Evolutionary conservation across 2,113 vertebrate genomes (phyloP).

Genomic region (Leptobrachium ailaonicum): DNA sequence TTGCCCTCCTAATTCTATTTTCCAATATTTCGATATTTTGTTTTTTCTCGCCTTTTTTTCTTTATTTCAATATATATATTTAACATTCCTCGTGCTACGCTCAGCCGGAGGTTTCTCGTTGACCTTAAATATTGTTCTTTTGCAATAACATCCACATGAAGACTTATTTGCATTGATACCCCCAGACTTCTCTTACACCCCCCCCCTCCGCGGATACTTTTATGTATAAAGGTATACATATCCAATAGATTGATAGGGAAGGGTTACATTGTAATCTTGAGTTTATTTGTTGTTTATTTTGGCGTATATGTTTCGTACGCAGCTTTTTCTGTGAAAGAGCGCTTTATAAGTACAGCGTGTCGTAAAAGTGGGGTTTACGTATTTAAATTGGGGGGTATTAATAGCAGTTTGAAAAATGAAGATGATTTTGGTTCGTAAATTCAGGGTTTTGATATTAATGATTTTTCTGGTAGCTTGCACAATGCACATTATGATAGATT

Average conservation of each 20-base stretch:
- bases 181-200: too few species aligned
- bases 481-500: conserved; percentile 91
- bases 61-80: conserved; percentile 26
- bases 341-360: conserved; percentile 4
- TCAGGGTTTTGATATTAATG: conserved; percentile 87
- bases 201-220: not conserved
- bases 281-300: not conserved
- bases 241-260: conserved; percentile 52
- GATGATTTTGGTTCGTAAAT: conserved; percentile 90
- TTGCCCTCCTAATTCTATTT: conserved; percentile 25
- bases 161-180: not conserved
- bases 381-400: not conserved
- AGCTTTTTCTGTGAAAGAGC: conserved; percentile 53
- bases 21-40: not conserved
- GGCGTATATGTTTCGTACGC: not conserved
- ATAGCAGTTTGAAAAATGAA: conserved; percentile 65
- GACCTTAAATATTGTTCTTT: conserved; percentile 21
- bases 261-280: conserved; percentile 59
- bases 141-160: conserved; percentile 50
- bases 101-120: not conserved
- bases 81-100: conserved; percentile 43
- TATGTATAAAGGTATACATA: conserved; percentile 6
- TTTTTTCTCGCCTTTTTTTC: conserved; percentile 22
- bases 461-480: conserved; percentile 90
- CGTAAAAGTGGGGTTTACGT: not conserved